phyloP scores from a whole-genome alignment of 2,888 invertebrate species.

The Cerastis rubricosa region DNA sequence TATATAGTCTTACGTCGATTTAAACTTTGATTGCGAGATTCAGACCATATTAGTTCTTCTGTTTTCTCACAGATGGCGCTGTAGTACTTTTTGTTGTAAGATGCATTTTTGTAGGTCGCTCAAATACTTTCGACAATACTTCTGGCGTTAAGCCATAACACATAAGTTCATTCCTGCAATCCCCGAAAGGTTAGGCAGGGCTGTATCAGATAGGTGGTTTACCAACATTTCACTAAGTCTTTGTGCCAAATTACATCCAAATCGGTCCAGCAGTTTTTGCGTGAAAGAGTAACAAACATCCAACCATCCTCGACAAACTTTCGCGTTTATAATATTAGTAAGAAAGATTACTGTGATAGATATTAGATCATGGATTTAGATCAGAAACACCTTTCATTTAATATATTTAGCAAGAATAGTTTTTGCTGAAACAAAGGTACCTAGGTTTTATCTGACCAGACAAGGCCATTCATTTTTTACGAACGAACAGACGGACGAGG shows the following conservation, averaged over 20 bases:
- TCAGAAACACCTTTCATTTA: background rate
- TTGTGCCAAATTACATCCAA: background rate
- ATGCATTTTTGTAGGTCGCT: no score
- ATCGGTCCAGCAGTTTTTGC: background rate
- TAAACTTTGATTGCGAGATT: no score
- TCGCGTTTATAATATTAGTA: background rate
- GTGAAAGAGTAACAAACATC: background rate
- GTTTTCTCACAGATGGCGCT: no score
- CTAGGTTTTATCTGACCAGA: constrained; percentile 6
- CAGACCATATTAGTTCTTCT: no score
- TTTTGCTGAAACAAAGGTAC: background rate
- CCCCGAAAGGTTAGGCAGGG: background rate
- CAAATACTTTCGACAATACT: no score
- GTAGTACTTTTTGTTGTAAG: no score
- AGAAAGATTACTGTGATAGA: background rate
- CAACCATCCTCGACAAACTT: background rate
- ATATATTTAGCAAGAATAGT: background rate
- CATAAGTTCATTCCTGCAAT: background rate
- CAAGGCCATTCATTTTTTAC: background rate
- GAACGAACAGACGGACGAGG: background rate
- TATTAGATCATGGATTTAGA: background rate
- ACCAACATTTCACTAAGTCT: no score
- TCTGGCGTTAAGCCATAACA: background rate
- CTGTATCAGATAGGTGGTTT: background rate
- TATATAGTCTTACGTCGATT: no score